Conservation (phyloP, 1,140 invertebrate genomes). For the Sminthurinus signatus region DNA sequence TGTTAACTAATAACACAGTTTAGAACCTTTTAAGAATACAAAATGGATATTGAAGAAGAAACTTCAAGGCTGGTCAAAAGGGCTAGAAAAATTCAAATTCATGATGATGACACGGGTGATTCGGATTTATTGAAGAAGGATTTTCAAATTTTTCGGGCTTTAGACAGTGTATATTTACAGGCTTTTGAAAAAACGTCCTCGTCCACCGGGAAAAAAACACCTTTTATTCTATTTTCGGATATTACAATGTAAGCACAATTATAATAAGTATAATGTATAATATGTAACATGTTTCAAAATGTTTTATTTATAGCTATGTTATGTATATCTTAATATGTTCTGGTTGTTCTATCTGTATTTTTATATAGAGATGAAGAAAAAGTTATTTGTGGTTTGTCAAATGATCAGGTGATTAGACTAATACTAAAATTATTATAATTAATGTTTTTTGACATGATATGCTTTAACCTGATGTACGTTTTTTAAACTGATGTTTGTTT, state of each 20-base stretch:
- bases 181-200: background rate
- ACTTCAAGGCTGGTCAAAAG: constrained; percentile 19
- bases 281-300: background rate
- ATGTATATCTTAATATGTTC: background rate
- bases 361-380: constrained; percentile 3
- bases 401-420: too few relatives aligned
- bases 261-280: background rate
- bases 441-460: too few relatives aligned
- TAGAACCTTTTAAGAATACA: too few relatives aligned
- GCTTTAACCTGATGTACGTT: too few relatives aligned
- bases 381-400: constrained; percentile 20
- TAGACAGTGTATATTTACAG: constrained; percentile 14
- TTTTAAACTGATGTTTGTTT: too few relatives aligned
- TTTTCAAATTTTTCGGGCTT: constrained; percentile 12
- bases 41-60: constrained; percentile 12
- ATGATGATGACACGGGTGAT: constrained; percentile 20
- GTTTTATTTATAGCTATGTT: background rate
- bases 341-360: background rate
- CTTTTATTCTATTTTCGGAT: constrained; percentile 15
- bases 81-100: constrained; percentile 20
- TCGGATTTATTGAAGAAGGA: constrained; percentile 6
- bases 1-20: too few relatives aligned
- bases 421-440: too few relatives aligned
- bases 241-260: constrained; percentile 4
- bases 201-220: background rate